Percentiles rank a stretch among this genome's conserved stretches.
These are phyloP conservation scores for Petrosia ficiformis DNA, from an alignment of 37 sponge, comb jelly and placozoan species.

Conservation along the genomic window DNA sequence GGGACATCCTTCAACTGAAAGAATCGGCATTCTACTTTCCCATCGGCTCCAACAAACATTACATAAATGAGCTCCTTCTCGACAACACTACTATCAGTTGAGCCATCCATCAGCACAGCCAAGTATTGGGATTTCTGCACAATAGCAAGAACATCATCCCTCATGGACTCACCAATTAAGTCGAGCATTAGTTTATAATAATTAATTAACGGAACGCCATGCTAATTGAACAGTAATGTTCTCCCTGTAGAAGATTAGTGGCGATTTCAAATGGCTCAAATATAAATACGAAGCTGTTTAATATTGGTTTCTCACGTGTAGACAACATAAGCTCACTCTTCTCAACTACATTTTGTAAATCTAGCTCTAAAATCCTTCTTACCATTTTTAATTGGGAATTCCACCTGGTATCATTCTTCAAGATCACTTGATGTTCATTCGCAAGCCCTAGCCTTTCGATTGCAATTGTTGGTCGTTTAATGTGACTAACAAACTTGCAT, in stretches of 20 bases:
- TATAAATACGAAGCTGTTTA: background rate
- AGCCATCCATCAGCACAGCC: constrained; percentile 34
- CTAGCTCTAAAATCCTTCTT: background rate
- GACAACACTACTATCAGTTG: too few species aligned
- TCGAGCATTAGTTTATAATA: too few species aligned
- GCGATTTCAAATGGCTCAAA: constrained; percentile 28
- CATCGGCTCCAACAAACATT: constrained; percentile 5
- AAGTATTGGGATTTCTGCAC: constrained; percentile 7
- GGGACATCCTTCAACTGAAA: constrained; percentile 19
- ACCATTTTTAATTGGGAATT: constrained; percentile 2
- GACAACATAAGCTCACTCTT: background rate
- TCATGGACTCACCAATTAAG: too few species aligned
- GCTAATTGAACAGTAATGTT: constrained; percentile 1
- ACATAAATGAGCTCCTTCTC: constrained; percentile 38
- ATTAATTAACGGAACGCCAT: constrained; percentile 6
- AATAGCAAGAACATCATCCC: constrained; percentile 21
- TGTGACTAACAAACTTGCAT: constrained; percentile 14
- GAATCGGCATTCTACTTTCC: constrained; percentile 18
- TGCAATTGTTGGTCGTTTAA: constrained; percentile 16
- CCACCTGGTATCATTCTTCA: background rate
- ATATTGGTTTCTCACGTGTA: background rate
- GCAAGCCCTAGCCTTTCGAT: constrained; percentile 4
- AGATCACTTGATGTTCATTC: background rate
- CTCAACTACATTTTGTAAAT: background rate
- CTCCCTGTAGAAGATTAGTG: constrained; percentile 13